A percentile compares a stretch with the other conserved stretches of the same genome.
These are phyloP conservation scores for Monoplex corrugatus DNA, from an alignment of 2,888 invertebrate genomes.

Conservation along the genomic window DNA sequence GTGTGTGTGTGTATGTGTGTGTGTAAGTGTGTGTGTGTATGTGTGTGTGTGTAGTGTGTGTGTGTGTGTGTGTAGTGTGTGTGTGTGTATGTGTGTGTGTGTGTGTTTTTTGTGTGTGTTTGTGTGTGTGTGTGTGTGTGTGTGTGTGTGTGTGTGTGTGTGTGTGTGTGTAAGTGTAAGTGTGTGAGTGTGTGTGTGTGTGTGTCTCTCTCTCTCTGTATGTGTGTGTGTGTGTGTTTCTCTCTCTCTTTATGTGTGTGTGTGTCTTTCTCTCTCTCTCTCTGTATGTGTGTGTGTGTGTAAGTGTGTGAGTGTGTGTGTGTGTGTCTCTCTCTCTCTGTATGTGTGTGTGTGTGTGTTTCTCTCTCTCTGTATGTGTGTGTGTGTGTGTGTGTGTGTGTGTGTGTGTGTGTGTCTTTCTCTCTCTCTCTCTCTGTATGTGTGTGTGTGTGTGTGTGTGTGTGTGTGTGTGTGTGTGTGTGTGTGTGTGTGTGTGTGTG, in stretches of 20 bases:
- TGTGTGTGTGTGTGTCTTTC: neutral
- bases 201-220: too few relatives aligned
- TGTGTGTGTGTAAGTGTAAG: neutral
- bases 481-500: constrained; percentile 22
- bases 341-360: neutral
- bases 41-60: constrained; percentile 20
- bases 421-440: neutral
- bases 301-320: neutral
- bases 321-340: too few relatives aligned
- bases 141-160: constrained; percentile 28
- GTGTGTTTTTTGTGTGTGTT: too few relatives aligned
- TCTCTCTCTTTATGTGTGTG: neutral
- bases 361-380: neutral
- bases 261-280: constrained; percentile 9
- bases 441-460: constrained; percentile 4
- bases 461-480: constrained; percentile 20
- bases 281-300: constrained; percentile 14
- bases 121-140: neutral
- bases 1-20: constrained; percentile 12
- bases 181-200: constrained; percentile 17
- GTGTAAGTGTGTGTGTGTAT: neutral
- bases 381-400: constrained; percentile 26
- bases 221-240: too few relatives aligned
- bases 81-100: neutral
- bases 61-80: constrained; percentile 16